Evolutionary conservation across 2,888 invertebrate genomes (phyloP).

Genomic region (Drosophila hamatofila): DNA sequence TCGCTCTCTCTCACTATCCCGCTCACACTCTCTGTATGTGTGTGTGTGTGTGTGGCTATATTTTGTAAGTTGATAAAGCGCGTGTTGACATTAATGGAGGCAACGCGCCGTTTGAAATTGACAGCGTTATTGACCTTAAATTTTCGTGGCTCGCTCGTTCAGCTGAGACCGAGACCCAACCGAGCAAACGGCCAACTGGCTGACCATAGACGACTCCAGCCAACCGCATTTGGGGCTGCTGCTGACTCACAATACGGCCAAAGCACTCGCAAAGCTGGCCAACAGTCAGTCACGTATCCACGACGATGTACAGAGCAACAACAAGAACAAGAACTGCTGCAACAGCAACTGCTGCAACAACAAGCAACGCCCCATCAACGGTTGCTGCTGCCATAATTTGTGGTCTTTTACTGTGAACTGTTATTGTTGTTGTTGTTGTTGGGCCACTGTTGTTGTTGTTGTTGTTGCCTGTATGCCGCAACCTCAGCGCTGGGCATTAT

Average conservation of each 20-base stretch:
- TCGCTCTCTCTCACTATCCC: slow-evolving; percentile 54
- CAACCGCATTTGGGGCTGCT: slow-evolving; percentile 44
- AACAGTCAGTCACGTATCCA: slow-evolving; percentile 63
- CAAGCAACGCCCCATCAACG: slow-evolving; percentile 57
- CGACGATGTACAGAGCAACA: slow-evolving; percentile 46
- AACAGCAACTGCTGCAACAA: slow-evolving; percentile 21
- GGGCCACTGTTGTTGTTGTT: slow-evolving; percentile 46
- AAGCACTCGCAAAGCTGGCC: slow-evolving; percentile 64
- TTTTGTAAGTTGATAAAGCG: slow-evolving; percentile 71
- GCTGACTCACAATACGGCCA: slow-evolving; percentile 36
- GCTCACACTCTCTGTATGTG: slow-evolving; percentile 1
- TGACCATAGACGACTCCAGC: slow-evolving; percentile 49
- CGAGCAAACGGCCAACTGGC: slow-evolving; percentile 3
- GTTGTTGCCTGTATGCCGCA: slow-evolving; percentile 60
- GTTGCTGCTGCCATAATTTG: slow-evolving; percentile 37
- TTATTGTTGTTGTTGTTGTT: slow-evolving; percentile 49
- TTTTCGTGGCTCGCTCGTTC: slow-evolving; percentile 41
- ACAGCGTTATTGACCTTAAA: slow-evolving; percentile 79
- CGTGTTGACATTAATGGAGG: slow-evolving; percentile 78
- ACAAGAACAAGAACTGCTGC: not conserved
- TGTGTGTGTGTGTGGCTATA: slow-evolving; percentile 26
- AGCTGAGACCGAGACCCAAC: not conserved
- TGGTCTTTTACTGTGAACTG: slow-evolving; percentile 26
- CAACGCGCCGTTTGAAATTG: slow-evolving; percentile 74
- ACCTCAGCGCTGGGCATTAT: slow-evolving; percentile 69